A percentile compares a stretch with the other conserved stretches of the same genome.
phyloP scores from a whole-genome alignment of 2,797 vertebrate genomes.

The Peromyscus melanophrys region DNA sequence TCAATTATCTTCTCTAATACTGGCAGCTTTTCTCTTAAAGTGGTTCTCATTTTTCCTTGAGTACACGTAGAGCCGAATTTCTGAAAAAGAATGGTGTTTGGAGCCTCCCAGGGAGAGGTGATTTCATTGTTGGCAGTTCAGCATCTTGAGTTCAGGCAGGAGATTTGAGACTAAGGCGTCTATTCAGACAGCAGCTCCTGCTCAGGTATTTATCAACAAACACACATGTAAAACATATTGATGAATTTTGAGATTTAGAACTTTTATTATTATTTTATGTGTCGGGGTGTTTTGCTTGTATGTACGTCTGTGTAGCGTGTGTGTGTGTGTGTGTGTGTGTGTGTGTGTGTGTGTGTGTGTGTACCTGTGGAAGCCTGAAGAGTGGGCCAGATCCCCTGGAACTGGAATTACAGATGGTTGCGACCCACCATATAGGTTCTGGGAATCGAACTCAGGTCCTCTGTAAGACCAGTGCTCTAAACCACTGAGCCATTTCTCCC shows the following conservation, averaged over 20 bases:
- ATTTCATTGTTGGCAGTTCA: background rate
- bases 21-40: background rate
- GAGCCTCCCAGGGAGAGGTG: background rate
- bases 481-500: background rate
- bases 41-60: background rate
- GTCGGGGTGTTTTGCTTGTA: background rate
- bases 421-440: too few relatives aligned
- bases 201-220: background rate
- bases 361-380: background rate
- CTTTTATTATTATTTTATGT: background rate
- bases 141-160: background rate
- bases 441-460: background rate
- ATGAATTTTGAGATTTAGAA: background rate
- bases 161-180: background rate
- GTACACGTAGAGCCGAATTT: background rate
- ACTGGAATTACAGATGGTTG: background rate
- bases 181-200: background rate
- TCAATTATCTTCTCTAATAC: background rate
- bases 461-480: background rate
- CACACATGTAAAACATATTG: background rate
- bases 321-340: too few relatives aligned
- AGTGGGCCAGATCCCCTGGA: background rate
- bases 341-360: background rate
- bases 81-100: background rate
- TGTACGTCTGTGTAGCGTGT: background rate